Percentiles rank a stretch among this genome's conserved stretches.
Conservation (phyloP, 2,113 vertebrate genomes). For the Colossoma macropomum region DNA sequence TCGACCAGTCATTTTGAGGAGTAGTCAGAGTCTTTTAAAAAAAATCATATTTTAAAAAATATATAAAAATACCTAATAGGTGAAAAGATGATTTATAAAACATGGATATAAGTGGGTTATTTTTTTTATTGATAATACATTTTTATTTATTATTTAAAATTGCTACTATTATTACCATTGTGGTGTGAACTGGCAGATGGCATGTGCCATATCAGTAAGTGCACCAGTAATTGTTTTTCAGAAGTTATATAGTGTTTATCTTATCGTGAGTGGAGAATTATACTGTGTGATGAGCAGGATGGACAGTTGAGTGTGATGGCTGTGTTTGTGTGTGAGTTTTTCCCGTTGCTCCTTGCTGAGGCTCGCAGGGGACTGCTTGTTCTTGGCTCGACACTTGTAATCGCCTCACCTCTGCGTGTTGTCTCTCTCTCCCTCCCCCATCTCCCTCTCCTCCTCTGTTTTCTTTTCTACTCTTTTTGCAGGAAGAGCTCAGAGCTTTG, state of each 20-base stretch:
- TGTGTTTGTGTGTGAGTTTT: conserved; percentile 3
- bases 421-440: conserved; percentile 59
- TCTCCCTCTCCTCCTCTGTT: conserved; percentile 62
- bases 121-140: too few relatives aligned
- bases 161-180: too few relatives aligned
- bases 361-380: conserved; percentile 67
- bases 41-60: too few relatives aligned
- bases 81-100: too few relatives aligned
- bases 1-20: neutral
- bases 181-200: too few relatives aligned
- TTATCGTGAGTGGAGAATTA: neutral
- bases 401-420: conserved; percentile 69
- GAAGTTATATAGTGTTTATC: neutral
- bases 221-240: neutral
- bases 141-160: too few relatives aligned
- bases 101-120: too few relatives aligned
- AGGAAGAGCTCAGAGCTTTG: conserved; percentile 63
- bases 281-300: neutral
- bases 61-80: too few relatives aligned
- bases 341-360: conserved; percentile 31
- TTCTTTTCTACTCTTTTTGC: conserved; percentile 50
- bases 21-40: too few relatives aligned
- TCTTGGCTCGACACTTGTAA: conserved; percentile 71
- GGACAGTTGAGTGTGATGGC: conserved; percentile 34
- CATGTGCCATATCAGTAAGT: too few relatives aligned